Conservation (phyloP, 2,797 vertebrate species). For the Pseudomugil gertrudae region DNA sequence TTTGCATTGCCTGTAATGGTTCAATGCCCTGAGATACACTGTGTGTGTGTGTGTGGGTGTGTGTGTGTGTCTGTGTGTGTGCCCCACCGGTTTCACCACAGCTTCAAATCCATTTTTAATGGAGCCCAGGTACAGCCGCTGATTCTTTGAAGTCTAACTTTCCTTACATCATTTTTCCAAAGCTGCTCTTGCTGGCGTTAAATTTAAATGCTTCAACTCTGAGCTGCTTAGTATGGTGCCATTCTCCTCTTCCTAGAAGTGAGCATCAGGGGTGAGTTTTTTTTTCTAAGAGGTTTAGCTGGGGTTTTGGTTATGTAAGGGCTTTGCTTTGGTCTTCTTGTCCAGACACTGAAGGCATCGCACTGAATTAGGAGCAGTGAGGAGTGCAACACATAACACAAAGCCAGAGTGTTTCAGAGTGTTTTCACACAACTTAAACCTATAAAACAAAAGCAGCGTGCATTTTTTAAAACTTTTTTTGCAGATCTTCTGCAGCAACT, state of each 20-base stretch:
- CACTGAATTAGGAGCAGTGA: slow-evolving; percentile 31
- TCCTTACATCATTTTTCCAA: neutral
- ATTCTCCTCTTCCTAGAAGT: slow-evolving; percentile 35
- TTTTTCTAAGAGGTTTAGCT: slow-evolving; percentile 52
- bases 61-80: too few relatives aligned
- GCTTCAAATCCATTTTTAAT: neutral
- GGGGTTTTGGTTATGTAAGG: slow-evolving; percentile 59
- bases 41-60: too few relatives aligned
- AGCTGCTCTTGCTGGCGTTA: neutral
- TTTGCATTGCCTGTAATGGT: too few relatives aligned
- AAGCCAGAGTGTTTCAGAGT: neutral
- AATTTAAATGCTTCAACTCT: neutral
- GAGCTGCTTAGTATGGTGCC: neutral
- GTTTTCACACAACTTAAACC: neutral
- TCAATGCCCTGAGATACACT: too few relatives aligned
- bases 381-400: neutral
- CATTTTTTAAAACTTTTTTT: too few relatives aligned
- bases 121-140: neutral
- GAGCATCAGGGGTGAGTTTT: slow-evolving; percentile 9
- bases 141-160: neutral
- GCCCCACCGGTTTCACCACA: too few relatives aligned
- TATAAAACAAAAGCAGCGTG: neutral
- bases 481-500: neutral
- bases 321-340: slow-evolving; percentile 37
- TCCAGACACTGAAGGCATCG: slow-evolving; percentile 26